Percentiles rank a stretch among this genome's conserved stretches.
Conservation (phyloP, 2,888 invertebrate species). For the Athalia circularis region DNA sequence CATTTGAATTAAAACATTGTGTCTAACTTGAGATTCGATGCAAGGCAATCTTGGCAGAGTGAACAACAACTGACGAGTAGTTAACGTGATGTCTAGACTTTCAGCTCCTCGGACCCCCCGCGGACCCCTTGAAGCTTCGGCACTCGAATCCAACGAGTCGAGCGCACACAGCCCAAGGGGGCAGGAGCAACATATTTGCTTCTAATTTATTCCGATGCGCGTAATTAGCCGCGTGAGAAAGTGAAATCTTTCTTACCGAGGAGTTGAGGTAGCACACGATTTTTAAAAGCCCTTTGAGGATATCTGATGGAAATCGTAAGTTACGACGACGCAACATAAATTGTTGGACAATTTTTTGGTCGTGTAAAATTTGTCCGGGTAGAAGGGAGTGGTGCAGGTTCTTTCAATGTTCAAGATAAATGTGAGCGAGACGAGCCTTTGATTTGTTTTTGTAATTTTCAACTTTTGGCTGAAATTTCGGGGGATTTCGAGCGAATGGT, state of each 20-base stretch:
- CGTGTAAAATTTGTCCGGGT: neutral
- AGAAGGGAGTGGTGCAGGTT: too few species aligned
- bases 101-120: neutral
- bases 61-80: neutral
- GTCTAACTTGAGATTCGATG: too few species aligned
- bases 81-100: neutral
- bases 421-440: too few species aligned
- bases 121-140: conserved; percentile 1
- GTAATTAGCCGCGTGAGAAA: conserved; percentile 55
- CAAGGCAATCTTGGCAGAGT: too few species aligned
- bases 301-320: too few species aligned
- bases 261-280: too few species aligned
- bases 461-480: neutral
- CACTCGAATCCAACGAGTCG: neutral
- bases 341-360: neutral
- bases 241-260: conserved; percentile 49
- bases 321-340: too few species aligned
- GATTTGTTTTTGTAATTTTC: neutral
- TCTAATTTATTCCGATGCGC: conserved; percentile 57
- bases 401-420: too few species aligned
- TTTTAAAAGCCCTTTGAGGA: neutral
- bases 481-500: neutral
- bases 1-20: too few species aligned
- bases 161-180: conserved; percentile 1
- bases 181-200: conserved; percentile 49